phyloP scores from a whole-genome alignment of 2,888 invertebrate species.

The Drosophila acutilabella region DNA sequence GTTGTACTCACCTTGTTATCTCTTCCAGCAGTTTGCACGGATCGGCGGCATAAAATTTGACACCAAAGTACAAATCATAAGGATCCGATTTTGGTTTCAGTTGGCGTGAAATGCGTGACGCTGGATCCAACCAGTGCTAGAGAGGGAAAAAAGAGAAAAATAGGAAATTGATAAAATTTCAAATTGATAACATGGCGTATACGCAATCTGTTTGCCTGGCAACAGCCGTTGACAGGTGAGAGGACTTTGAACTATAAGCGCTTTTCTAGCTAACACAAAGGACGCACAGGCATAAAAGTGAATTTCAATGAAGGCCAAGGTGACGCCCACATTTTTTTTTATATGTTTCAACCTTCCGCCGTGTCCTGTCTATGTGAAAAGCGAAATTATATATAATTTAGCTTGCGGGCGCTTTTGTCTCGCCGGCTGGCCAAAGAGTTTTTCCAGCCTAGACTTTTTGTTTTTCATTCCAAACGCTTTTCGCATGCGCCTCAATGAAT shows the following conservation, averaged over 20 bases:
- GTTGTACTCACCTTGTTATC: conserved; percentile 92
- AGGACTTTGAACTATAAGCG: conserved; percentile 33
- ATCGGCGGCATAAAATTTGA: conserved; percentile 98
- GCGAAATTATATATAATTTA: conserved; percentile 73
- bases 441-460: conserved; percentile 32
- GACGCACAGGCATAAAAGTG: conserved; percentile 43
- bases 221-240: conserved; percentile 39
- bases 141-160: conserved; percentile 1
- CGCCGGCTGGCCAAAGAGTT: conserved; percentile 67
- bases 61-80: conserved; percentile 97
- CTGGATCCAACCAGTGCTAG: conserved; percentile 97
- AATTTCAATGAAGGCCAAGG: conserved; percentile 60
- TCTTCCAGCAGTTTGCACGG: conserved; percentile 98
- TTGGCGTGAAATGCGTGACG: conserved; percentile 94
- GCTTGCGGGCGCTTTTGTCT: conserved; percentile 54
- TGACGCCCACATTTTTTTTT: not conserved
- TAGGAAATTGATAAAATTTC: conserved; percentile 26
- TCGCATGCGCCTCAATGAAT: conserved; percentile 73
- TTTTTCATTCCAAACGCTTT: conserved; percentile 57
- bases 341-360: not conserved
- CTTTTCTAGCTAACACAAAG: conserved; percentile 37
- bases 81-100: conserved; percentile 90
- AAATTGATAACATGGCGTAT: conserved; percentile 40
- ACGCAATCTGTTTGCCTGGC: conserved; percentile 20
- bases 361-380: conserved; percentile 51